phyloP scores from a whole-genome alignment of 2,113 vertebrate species.

The Callipepla squamata region DNA sequence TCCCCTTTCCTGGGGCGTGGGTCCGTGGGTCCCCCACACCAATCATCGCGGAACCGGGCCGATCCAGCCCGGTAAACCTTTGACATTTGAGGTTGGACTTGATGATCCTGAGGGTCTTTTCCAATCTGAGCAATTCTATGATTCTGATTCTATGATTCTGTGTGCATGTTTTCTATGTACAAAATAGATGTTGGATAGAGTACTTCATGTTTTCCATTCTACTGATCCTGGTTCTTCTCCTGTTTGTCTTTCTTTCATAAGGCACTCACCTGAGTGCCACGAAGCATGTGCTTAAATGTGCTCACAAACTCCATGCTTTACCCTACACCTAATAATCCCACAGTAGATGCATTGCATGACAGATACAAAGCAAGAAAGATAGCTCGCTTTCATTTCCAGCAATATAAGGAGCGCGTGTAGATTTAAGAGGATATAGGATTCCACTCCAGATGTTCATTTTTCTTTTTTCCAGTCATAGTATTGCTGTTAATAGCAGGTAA shows the following conservation, averaged over 20 bases:
- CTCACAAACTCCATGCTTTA: neutral
- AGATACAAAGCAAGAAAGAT: neutral
- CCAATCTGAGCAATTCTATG: too few species aligned
- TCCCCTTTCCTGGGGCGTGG: too few species aligned
- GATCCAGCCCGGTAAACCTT: too few species aligned
- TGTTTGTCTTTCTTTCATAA: neutral
- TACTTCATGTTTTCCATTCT: neutral
- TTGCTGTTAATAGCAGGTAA: neutral
- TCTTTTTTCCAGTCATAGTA: neutral
- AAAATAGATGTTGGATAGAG: fast-evolving
- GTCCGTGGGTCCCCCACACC: too few species aligned
- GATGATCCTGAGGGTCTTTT: too few species aligned
- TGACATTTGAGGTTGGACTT: too few species aligned
- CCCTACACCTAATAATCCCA: neutral
- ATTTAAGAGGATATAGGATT: neutral
- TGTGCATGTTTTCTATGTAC: neutral
- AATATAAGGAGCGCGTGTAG: neutral
- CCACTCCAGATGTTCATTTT: neutral
- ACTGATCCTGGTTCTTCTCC: neutral
- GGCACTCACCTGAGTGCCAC: neutral
- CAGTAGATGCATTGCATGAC: neutral
- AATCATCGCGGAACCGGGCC: too few species aligned
- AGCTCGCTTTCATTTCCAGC: neutral
- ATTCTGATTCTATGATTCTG: too few species aligned
- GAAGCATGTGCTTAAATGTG: neutral